Base-by-base conservation (phyloP, 2,113 vertebrate species). In the Morone chrysops region DNA sequence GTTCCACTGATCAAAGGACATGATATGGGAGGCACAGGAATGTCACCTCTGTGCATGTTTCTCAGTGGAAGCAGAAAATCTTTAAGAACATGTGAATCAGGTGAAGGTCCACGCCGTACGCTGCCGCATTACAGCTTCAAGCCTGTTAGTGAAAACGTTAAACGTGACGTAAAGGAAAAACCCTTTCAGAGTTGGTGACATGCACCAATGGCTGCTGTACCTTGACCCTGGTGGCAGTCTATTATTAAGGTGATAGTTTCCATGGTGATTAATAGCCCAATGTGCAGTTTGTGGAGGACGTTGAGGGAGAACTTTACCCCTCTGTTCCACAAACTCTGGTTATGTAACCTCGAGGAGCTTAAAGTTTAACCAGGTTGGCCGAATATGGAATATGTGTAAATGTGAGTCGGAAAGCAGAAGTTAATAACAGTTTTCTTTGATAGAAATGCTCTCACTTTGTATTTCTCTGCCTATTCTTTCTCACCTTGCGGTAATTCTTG, bases 401-500 rank as follows among this genome's bases (percentile, higher is more conserved):
- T 85, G 36, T 65, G 22, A 56, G 51, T 25, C 4, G 40, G 20
- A 56, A 60, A 74, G 38, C 20, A 25, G 36, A 65, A 82, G 66
- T 60, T 20, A 43, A 65, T 31, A 16, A 11, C 54, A 10, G 22
- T 43, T 36, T 25, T 59, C 11, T 71, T 47, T 7, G 14, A 60
- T 0, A 60, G 41, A 61, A 57, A 63, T 1, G 16, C 51, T 48
- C 9, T 17, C 8, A 5, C 8, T 47, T 63, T 48, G 6, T 40
- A 11, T 40, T 4, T 7, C 38, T 45, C 2, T 63, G 5, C 53
- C 18, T 14, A 36, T 13, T 76, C 25, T 50, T 40, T 72, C 94
- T 93, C 75, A 96, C 95, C 95, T 94, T 95, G 53, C 91, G 90
- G 78, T 95, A 95, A 69, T 75, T 92, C 82, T 89, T 94, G 53